Conservation (phyloP, 2,888 invertebrate genomes). For the Mesodorylaimus sp. region DNA sequence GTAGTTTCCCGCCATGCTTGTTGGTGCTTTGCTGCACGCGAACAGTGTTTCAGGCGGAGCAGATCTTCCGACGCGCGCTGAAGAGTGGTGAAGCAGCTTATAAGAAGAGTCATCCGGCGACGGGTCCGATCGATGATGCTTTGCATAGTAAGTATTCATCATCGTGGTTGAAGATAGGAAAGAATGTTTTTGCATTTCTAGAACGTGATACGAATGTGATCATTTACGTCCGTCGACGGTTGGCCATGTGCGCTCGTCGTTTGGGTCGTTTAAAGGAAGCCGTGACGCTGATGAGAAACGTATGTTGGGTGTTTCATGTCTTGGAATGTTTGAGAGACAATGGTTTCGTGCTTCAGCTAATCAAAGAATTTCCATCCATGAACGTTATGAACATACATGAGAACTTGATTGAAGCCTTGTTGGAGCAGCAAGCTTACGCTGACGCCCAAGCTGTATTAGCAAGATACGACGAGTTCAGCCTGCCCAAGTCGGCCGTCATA, state of each 20-base stretch:
- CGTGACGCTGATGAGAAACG: constrained; percentile 83
- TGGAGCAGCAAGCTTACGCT: constrained; percentile 88
- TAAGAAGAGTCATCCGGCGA: constrained; percentile 55
- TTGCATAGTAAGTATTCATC: constrained; percentile 42
- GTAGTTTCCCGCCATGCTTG: neutral
- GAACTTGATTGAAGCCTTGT: constrained; percentile 77
- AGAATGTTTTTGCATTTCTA: constrained; percentile 32
- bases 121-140: constrained; percentile 56
- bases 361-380: constrained; percentile 89
- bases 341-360: constrained; percentile 41
- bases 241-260: constrained; percentile 93
- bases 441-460: constrained; percentile 82
- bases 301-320: constrained; percentile 20
- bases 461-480: constrained; percentile 76
- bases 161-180: neutral
- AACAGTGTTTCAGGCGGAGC: constrained; percentile 45
- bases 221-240: constrained; percentile 73
- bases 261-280: constrained; percentile 82
- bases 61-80: constrained; percentile 58
- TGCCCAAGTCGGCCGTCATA: constrained; percentile 82
- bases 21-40: constrained; percentile 5
- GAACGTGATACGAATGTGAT: constrained; percentile 76
- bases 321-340: no score
- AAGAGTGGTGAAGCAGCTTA: constrained; percentile 65
- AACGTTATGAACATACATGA: constrained; percentile 81